Conservation (phyloP, 2,888 invertebrate genomes). For the Drosophila rubida region DNA sequence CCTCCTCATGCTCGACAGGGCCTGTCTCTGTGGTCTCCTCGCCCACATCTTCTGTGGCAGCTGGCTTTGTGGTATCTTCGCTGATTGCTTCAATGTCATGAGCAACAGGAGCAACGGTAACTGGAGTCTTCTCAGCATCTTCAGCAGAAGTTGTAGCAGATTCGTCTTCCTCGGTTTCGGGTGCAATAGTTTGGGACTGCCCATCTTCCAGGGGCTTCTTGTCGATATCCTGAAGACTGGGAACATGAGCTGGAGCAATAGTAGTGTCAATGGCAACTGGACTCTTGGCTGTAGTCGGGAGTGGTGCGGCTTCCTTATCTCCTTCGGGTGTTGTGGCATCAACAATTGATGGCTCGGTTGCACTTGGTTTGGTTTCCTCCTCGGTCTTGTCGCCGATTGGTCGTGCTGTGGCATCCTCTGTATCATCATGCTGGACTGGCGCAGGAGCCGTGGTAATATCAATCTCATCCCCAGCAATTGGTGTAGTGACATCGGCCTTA, state of each 20-base stretch:
- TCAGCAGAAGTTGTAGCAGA: slow-evolving; percentile 43
- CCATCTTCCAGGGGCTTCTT: slow-evolving; percentile 62
- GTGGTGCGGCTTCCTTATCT: slow-evolving; percentile 36
- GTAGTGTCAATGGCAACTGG: slow-evolving; percentile 41
- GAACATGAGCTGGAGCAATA: slow-evolving; percentile 28
- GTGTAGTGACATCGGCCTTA: slow-evolving; percentile 32
- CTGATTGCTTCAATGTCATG: slow-evolving; percentile 47
- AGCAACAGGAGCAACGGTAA: slow-evolving; percentile 51
- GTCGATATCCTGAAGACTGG: slow-evolving; percentile 46
- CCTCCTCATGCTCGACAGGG: slow-evolving; percentile 42
- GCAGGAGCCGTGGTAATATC: slow-evolving; percentile 32
- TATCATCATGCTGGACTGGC: slow-evolving; percentile 48
- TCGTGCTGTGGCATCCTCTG: slow-evolving; percentile 39
- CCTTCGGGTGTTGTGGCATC: slow-evolving; percentile 46
- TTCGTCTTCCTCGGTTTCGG: slow-evolving; percentile 37
- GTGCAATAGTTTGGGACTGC: slow-evolving; percentile 54
- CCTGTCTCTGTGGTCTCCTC: slow-evolving; percentile 62
- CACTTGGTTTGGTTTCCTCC: slow-evolving; percentile 7
- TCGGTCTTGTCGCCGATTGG: slow-evolving; percentile 46
- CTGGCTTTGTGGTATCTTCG: slow-evolving; percentile 44
- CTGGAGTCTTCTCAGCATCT: slow-evolving; percentile 46
- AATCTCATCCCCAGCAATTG: slow-evolving; percentile 25
- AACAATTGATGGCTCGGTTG: slow-evolving; percentile 3
- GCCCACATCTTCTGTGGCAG: slow-evolving; percentile 51
- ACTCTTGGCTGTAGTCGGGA: slow-evolving; percentile 34